Base-by-base conservation (phyloP, 2,113 vertebrate genomes). In the Numida meleagris region DNA sequence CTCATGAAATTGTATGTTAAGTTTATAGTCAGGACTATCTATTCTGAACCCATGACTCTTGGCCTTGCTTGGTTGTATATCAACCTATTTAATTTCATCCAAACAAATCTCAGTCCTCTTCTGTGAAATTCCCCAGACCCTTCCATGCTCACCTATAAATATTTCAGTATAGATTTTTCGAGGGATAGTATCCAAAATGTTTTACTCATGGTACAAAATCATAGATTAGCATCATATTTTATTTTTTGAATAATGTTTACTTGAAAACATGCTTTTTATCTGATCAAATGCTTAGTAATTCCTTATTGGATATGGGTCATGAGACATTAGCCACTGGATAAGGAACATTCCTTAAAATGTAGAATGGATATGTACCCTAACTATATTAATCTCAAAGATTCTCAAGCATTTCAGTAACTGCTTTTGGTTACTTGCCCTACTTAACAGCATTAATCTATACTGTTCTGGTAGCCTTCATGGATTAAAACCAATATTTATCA, bases 201-300 rank as follows among this genome's bases (percentile, higher is more conserved):
- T 96, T 96, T 95, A 96, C 95, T 96, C 92, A 95, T 96, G 57
- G 38, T 86, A 94, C 95, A 94, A 95, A 96, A 88, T 96, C 88
- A 84, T 86, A 84, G n/a, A 78, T 96, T 92, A 90, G 83, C 90
- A 96, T 93, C 77, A 86, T 73, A 66, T 57, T 78, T 40, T 94
- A 92, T 90, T 70, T 92, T 93, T 96, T 94, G 86, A 96, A 90
- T 96, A 95, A 92, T 84, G 86, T 92, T 90, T 83, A 62, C 90
- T 92, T 71, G 27, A 93, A 94, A 96, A 90, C 77, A 93, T 57
- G 34, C 27, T 81, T 94, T 94, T 94, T 84, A 81, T 75, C 66
- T 86, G 86, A 92, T 88, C 73, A 92, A 94, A 92, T 84, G 73
- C 65, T 95, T 67, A 89, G n/a, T 59, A 93, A 0, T 59, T 72